Conservation (phyloP, 1,140 invertebrate species). For the Magallana angulata region DNA sequence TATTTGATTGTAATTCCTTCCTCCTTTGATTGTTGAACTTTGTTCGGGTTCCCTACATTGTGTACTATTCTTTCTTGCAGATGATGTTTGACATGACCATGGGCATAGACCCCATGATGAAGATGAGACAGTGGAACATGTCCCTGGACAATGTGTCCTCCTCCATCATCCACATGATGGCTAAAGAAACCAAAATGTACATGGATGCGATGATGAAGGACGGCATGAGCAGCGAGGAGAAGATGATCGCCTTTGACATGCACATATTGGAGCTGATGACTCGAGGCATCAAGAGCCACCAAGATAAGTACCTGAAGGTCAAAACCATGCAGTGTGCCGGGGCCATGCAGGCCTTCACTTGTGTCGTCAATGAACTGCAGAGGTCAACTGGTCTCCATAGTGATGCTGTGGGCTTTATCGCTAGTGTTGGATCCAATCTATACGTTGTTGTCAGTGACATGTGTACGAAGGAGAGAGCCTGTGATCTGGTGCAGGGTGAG, state of each 20-base stretch:
- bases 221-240: background rate
- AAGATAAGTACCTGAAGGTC: slow-evolving; percentile 19
- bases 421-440: background rate
- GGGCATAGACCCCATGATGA: background rate
- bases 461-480: slow-evolving; percentile 8
- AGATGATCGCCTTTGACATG: background rate
- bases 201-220: background rate
- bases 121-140: slow-evolving; percentile 21
- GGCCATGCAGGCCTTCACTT: background rate
- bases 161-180: background rate
- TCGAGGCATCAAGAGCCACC: background rate
- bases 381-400: background rate
- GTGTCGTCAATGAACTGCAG: background rate
- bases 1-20: too few relatives aligned
- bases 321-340: slow-evolving; percentile 8
- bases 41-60: too few relatives aligned
- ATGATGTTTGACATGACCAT: background rate
- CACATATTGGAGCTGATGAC: slow-evolving; percentile 15
- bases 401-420: background rate
- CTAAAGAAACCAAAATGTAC: background rate
- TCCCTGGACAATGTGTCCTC: background rate
- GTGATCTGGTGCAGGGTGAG: slow-evolving; percentile 14
- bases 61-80: background rate
- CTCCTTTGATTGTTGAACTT: too few relatives aligned
- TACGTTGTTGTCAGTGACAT: background rate